These are phyloP conservation scores for Syndactyla subalaris DNA, from an alignment of 2,797 vertebrate species.

Conservation along the genomic window DNA sequence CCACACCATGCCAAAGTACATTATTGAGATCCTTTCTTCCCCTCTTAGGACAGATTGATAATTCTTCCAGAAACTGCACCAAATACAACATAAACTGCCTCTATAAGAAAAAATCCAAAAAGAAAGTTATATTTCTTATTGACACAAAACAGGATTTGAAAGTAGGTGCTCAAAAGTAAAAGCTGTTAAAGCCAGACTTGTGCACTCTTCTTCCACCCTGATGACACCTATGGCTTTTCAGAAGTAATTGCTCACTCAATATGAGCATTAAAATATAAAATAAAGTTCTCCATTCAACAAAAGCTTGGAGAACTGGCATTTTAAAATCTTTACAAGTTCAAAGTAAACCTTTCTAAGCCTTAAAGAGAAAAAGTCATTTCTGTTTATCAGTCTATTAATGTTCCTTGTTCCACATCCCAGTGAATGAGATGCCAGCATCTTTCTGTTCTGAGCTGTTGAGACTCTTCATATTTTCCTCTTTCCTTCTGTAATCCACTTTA, in stretches of 20 bases:
- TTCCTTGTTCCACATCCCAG: neutral
- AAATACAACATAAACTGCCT: neutral
- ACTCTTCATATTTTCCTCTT: conserved; percentile 19
- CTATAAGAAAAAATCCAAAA: neutral
- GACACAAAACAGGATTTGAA: neutral
- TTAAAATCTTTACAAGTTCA: conserved; percentile 65
- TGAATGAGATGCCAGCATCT: neutral
- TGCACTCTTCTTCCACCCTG: neutral
- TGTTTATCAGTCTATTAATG: conserved; percentile 45
- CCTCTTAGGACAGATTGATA: neutral
- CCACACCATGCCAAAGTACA: conserved; percentile 4
- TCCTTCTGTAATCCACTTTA: conserved; percentile 26
- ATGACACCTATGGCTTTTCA: neutral
- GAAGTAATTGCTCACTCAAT: neutral
- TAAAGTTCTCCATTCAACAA: neutral
- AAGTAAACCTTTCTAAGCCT: conserved; percentile 59
- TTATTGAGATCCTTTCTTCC: neutral
- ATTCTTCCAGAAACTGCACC: conserved; percentile 14
- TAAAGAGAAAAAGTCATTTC: conserved; percentile 42
- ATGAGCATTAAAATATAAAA: neutral
- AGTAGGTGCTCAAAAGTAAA: neutral
- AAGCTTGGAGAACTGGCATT: conserved; percentile 60
- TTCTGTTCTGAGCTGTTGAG: conserved; percentile 33
- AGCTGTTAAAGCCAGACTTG: neutral
- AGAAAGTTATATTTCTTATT: neutral